Evolutionary conservation across 1,140 invertebrate species (phyloP).

Genomic region (Conopomorpha cramerella): DNA sequence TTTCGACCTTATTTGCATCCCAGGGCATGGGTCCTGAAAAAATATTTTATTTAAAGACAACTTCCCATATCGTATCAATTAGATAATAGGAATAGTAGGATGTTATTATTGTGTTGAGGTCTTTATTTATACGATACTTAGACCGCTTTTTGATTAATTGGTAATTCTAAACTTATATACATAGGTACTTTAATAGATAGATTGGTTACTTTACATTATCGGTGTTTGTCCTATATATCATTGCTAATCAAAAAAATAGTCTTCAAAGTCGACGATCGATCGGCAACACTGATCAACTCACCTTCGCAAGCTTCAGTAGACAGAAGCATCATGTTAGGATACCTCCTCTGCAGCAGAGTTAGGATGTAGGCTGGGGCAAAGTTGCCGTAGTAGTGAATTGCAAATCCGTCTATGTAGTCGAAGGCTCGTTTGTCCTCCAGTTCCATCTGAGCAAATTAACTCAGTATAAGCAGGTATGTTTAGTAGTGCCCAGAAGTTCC

Average conservation of each 20-base stretch:
- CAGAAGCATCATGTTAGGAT: constrained; percentile 70
- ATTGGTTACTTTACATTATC: not conserved
- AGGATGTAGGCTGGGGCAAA: constrained; percentile 55
- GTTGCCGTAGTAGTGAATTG: constrained; percentile 74
- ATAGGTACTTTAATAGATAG: no score
- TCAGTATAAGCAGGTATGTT: no score
- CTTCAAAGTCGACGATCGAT: no score
- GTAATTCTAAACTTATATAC: no score
- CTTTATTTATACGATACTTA: not conserved
- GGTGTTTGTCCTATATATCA: no score
- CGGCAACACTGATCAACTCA: not conserved
- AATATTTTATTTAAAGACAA: not conserved
- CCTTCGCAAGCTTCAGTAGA: constrained; percentile 72
- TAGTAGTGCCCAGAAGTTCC: no score
- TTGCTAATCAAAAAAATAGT: no score
- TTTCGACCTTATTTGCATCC: constrained; percentile 24
- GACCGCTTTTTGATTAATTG: no score
- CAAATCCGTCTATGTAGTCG: constrained; percentile 71
- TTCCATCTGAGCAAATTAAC: constrained; percentile 45
- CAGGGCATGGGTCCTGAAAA: constrained; percentile 39
- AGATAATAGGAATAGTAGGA: not conserved
- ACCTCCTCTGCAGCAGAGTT: constrained; percentile 53
- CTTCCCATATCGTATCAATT: no score
- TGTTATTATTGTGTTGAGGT: not conserved
- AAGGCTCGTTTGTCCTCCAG: constrained; percentile 37